phyloP scores from a whole-genome alignment of 2,888 invertebrate genomes.

The Epirrhoe tristata region DNA sequence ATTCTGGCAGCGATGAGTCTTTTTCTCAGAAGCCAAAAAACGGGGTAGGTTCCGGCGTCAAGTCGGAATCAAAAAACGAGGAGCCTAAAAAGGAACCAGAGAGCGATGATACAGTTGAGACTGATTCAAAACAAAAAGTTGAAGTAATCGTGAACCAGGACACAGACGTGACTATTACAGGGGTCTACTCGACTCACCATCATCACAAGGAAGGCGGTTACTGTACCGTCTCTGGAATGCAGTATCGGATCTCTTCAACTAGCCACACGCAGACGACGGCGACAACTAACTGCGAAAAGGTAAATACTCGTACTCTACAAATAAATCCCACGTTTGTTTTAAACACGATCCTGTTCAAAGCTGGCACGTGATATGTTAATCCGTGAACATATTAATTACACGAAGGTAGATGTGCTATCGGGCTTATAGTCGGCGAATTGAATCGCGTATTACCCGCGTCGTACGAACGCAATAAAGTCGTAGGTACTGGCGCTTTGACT shows the following conservation, averaged over 20 bases:
- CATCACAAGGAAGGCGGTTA: constrained; percentile 90
- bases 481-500: constrained; percentile 62
- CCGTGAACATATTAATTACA: constrained; percentile 34
- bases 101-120: constrained; percentile 61
- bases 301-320: constrained; percentile 56
- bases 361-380: constrained; percentile 29
- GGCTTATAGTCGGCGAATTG: constrained; percentile 60
- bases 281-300: constrained; percentile 90
- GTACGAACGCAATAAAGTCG: constrained; percentile 60
- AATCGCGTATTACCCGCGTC: constrained; percentile 52
- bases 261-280: constrained; percentile 95
- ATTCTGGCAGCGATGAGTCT: constrained; percentile 83
- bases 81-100: constrained; percentile 77
- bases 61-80: constrained; percentile 81
- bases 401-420: constrained; percentile 34
- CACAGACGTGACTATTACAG: constrained; percentile 94
- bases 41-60: constrained; percentile 83
- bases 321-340: constrained; percentile 11
- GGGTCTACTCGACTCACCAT: constrained; percentile 93
- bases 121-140: constrained; percentile 85
- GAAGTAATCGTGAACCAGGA: constrained; percentile 94
- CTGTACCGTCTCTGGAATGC: constrained; percentile 94
- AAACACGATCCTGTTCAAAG: constrained; percentile 14
- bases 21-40: constrained; percentile 83
- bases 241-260: constrained; percentile 94